Percentiles rank a stretch among this genome's conserved stretches.
These are phyloP conservation scores for Coenonympha arcania DNA, from an alignment of 2,888 invertebrate species.

Conservation along the genomic window DNA sequence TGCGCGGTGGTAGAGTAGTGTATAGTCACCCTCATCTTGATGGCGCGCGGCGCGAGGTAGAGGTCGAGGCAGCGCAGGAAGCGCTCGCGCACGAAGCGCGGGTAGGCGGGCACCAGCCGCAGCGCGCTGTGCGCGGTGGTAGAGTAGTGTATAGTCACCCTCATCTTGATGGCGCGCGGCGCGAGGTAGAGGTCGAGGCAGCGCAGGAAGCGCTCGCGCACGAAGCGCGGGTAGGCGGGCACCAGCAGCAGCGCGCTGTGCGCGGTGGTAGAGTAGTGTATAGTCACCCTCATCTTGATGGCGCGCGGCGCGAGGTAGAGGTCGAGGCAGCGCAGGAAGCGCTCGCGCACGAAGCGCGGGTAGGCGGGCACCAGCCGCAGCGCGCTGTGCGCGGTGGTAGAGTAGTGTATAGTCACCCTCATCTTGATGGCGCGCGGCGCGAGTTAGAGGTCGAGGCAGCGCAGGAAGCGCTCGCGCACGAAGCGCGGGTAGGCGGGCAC, in stretches of 20 bases:
- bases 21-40: constrained; percentile 91
- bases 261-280: no score
- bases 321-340: constrained; percentile 96
- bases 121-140: constrained; percentile 85
- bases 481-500: constrained; percentile 91
- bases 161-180: constrained; percentile 93
- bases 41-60: constrained; percentile 94
- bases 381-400: constrained; percentile 83
- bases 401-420: no score
- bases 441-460: constrained; percentile 96
- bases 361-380: constrained; percentile 92
- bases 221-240: constrained; percentile 87
- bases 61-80: constrained; percentile 97
- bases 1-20: constrained; percentile 88
- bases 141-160: no score
- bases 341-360: constrained; percentile 87
- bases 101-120: constrained; percentile 90
- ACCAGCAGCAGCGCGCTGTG: constrained; percentile 86
- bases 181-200: constrained; percentile 97
- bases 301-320: constrained; percentile 96
- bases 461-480: constrained; percentile 92
- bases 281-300: constrained; percentile 89
- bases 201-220: constrained; percentile 93
- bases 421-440: constrained; percentile 95
- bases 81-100: constrained; percentile 88